Conservation (phyloP, 2,113 vertebrate species). For the Cynopterus brachyotis region DNA sequence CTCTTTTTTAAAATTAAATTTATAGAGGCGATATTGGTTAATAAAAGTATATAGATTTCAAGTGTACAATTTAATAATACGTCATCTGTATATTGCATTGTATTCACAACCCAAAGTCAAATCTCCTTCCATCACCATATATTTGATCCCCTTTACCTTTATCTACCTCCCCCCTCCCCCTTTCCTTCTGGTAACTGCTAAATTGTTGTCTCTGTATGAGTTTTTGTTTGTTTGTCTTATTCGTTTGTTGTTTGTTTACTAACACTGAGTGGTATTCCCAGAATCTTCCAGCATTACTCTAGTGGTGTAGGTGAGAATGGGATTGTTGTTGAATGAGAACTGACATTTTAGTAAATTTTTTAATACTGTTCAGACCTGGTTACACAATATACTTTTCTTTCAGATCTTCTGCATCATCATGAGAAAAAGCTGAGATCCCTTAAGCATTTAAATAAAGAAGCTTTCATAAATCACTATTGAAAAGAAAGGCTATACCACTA, state of each 20-base stretch:
- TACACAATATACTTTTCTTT: background rate
- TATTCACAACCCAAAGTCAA: no score
- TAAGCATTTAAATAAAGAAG: background rate
- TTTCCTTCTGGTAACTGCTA: no score
- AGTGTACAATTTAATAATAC: no score
- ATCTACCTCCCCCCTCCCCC: no score
- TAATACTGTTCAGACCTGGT: background rate
- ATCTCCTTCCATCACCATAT: no score
- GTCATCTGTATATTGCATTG: no score
- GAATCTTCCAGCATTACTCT: background rate
- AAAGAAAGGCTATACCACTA: background rate
- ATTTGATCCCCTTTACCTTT: no score
- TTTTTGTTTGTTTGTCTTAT: no score
- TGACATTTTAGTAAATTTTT: background rate
- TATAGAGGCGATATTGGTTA: no score
- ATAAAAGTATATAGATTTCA: no score
- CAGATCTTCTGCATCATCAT: background rate
- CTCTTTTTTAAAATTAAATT: no score
- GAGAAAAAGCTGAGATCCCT: background rate
- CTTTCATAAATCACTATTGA: background rate
- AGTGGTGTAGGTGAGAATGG: background rate
- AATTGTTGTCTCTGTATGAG: no score
- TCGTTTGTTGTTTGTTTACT: background rate
- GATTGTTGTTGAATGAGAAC: background rate
- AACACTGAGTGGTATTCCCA: background rate